Evolutionary conservation across 2,113 vertebrate genomes (phyloP), one percentile per base, ranked within the genome.

Genomic region (Oceanodroma tethys): DNA sequence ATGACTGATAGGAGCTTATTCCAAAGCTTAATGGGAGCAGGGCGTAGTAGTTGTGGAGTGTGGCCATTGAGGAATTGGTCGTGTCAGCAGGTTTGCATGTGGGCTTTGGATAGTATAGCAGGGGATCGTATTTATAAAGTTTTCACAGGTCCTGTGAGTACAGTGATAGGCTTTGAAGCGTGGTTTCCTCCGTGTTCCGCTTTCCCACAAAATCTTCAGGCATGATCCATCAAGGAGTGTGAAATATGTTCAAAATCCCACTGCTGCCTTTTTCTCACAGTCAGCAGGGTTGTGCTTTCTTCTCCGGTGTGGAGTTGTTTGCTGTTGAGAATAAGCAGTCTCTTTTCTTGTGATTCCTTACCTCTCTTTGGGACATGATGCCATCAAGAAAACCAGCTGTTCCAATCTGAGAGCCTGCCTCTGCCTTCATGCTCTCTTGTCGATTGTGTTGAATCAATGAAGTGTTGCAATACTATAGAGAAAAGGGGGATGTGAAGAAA

Each of bases 301-400:
- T 97, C 95, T 95, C 59, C 2, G 1, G 67, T 88, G 65, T 83
- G 68, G 94, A 90, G 82, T 63, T 97, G 86, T 91, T 97, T 96
- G 90, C 95, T 94, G 80, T 95, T 88, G 90, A 93, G 97, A 95
- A 82, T 94, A 96, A 94, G 94, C 86, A 94, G 81, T 70, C 75
- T 80, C 85, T 96, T 80, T 96, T 90, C 89, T 75, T 90, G 71
- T 88, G 92, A 73, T 96, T 94, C 86, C 70, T 81, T 94, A 73
- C 93, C 59, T 95, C 86, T 86, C 93, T 95, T 88, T 88, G 94
- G 94, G 87, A 89, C 50, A 15, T 29, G 93, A 83, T 90, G 74
- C 87, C 73, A 94, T 96, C 89, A 95, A 94, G 89, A 90, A 95
- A 96, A 93, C 74, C 95, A 94, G 91, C 93, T 96, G 93, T 97